Base-by-base conservation (phyloP, 2,888 invertebrate genomes). In the Trissonchulus sp. region DNA sequence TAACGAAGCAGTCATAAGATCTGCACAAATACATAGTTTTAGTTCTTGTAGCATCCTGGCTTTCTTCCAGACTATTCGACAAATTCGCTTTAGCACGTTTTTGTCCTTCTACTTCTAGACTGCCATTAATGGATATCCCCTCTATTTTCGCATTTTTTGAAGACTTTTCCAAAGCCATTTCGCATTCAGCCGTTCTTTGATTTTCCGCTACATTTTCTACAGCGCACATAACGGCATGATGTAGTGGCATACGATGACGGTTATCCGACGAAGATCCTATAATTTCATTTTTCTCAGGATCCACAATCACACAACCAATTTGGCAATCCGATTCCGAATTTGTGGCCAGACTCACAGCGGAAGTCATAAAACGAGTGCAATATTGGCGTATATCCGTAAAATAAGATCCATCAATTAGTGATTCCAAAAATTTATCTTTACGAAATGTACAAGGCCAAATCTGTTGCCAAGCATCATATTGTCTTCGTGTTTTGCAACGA, bases 181-280 rank as follows among this genome's bases (percentile, higher is more conserved):
- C 48, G 8, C 48, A 48, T 15, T 8, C 48, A 48, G 8, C 48
- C 48, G 8, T 23, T 8, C 48, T 23, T 86, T 94, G 94, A 2
- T 90, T 89, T 81, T 88, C 89, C 0, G 96, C 93, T 1, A 96
- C 92, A 79, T 91, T 88, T 85, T 95, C 94, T 75, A 95, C 88
- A 15, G 91, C 91, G 48, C 93, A 86, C 92, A 96, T 94, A 0
- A 90, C 87, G 1, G 93, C 90, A 86, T 97, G 97, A 84, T 91
- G 90, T 69, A 92, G 85, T 0, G 92, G 92, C 3, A 79, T 74
- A 65, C 28, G 3, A 2, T 3, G n/a, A 23, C 28, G 30, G 2
- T 78, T 63, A 0, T 87, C 81, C 38, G 87, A 84, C 80, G 90
- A 89, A 73, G 88, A 89, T 0, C 90, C 89, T 8, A 91, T 86